These are phyloP conservation scores for Oncorhynchus gorbuscha DNA, from an alignment of 2,113 vertebrate species.

Conservation along the genomic window DNA sequence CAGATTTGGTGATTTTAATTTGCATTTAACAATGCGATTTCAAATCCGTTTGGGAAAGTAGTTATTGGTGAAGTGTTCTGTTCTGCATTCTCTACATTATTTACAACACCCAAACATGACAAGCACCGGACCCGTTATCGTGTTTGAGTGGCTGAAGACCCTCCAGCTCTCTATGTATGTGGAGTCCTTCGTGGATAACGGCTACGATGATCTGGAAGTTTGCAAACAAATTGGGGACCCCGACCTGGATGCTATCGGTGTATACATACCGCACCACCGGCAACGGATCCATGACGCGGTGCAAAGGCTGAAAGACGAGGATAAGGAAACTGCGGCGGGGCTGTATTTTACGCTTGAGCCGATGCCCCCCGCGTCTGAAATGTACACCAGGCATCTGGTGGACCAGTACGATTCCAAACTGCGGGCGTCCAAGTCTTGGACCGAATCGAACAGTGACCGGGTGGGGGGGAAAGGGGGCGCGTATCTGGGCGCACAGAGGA, in stretches of 20 bases:
- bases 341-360: constrained; percentile 96
- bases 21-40: constrained; percentile 40
- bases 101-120: constrained; percentile 62
- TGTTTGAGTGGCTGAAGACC: constrained; percentile 92
- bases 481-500: constrained; percentile 65
- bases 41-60: constrained; percentile 47
- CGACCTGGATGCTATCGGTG: constrained; percentile 95
- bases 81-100: too few relatives aligned
- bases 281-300: constrained; percentile 86
- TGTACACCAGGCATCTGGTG: constrained; percentile 74
- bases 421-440: constrained; percentile 76
- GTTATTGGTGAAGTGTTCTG: constrained; percentile 16
- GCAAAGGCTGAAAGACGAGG: constrained; percentile 79
- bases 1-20: not conserved
- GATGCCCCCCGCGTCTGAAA: constrained; percentile 63
- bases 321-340: constrained; percentile 72
- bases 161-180: constrained; percentile 89
- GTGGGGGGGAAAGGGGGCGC: constrained; percentile 48
- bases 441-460: constrained; percentile 64
- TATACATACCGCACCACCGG: constrained; percentile 82
- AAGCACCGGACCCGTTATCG: constrained; percentile 83
- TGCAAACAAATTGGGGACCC: constrained; percentile 96
- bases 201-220: constrained; percentile 96
- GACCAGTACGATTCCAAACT: constrained; percentile 75
- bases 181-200: constrained; percentile 94